Evolutionary conservation across 1,140 invertebrate species (phyloP), one percentile per base, ranked within the genome.

Genomic region (Pararge aegeria): DNA sequence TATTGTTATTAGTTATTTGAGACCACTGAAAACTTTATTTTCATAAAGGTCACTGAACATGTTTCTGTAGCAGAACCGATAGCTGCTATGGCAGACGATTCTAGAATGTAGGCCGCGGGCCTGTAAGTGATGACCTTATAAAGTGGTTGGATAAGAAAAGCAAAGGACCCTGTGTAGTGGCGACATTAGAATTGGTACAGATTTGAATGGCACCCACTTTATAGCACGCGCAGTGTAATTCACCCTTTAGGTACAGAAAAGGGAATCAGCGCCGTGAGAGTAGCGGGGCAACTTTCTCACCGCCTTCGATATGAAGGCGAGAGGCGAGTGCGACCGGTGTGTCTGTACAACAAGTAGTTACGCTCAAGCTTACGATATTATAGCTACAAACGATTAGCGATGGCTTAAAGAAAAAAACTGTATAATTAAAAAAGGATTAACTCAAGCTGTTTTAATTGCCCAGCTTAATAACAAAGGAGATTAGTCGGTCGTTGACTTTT

Each of bases 281-380:
- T 68, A 73, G 70, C 70, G 42, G 42, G 61, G 67, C 78, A 83
- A 83, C 83, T 86, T 86, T 86, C 83, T 73, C 80, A 50, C 6
- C 49, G 48, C 30, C 50, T 37, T 58, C 49, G 24, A 51, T 51
- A 30, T 48, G 49, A n/a, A n/a, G 24, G 24, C 24, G 7, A 24
- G 24, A 4, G 34, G 30, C 46, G 29, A 18, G 29, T 50, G 49
- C 44, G 38, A 57, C 55, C 55, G 55, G 55, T 57, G 55, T 40
- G 29, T 57, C 19, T 34, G 20, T 57, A 34, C 30, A 34, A 34
- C 30, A 0, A 34, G 9, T n/a, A 34, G 3, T 34, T 12, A 34
- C 48, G 30, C 30, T 12, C 10, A 12, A n/a, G 7, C 30, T 34
- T 50, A 24, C 21, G 13, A 9, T 40, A 34, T 34, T 27, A 30